phyloP scores from a whole-genome alignment of 2,888 invertebrate species.

The Sarcophaga caerulescens region DNA sequence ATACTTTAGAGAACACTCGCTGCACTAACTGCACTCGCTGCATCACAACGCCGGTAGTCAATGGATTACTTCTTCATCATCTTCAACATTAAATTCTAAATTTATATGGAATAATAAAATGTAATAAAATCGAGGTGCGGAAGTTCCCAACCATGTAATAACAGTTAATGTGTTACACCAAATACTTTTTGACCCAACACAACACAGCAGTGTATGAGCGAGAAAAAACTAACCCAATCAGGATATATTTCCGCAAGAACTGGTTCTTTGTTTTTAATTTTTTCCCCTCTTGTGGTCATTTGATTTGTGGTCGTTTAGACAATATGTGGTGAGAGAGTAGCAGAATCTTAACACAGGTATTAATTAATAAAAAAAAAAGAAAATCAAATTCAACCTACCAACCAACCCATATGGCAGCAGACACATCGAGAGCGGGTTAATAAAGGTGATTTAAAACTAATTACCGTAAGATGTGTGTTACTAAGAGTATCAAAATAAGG shows the following conservation, averaged over 20 bases:
- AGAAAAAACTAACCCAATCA: conserved; percentile 53
- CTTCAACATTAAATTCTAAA: conserved; percentile 42
- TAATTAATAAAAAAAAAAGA: conserved; percentile 49
- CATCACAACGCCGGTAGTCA: not conserved
- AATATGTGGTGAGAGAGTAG: conserved; percentile 18
- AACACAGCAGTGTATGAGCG: conserved; percentile 50
- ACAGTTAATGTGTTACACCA: conserved; percentile 76
- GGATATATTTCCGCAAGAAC: conserved; percentile 70
- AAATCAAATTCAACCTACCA: not conserved
- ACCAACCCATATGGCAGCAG: conserved; percentile 2
- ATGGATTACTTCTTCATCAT: conserved; percentile 38
- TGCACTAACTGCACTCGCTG: not conserved
- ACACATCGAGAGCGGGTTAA: conserved; percentile 14
- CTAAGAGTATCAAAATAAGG: not conserved
- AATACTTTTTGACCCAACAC: conserved; percentile 46
- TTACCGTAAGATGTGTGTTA: conserved; percentile 25
- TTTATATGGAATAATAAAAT: conserved; percentile 24
- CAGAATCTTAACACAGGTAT: conserved; percentile 19
- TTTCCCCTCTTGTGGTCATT: not conserved
- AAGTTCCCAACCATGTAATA: conserved; percentile 78
- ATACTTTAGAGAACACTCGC: not conserved
- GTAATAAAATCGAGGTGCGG: conserved; percentile 73
- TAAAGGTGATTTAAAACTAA: conserved; percentile 61
- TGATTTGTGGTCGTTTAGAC: conserved; percentile 30
- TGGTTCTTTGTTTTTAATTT: conserved; percentile 45